These are phyloP conservation scores for Actinostola sp. DNA, from an alignment of 92 coral and sea anemone genomes.

Conservation along the genomic window DNA sequence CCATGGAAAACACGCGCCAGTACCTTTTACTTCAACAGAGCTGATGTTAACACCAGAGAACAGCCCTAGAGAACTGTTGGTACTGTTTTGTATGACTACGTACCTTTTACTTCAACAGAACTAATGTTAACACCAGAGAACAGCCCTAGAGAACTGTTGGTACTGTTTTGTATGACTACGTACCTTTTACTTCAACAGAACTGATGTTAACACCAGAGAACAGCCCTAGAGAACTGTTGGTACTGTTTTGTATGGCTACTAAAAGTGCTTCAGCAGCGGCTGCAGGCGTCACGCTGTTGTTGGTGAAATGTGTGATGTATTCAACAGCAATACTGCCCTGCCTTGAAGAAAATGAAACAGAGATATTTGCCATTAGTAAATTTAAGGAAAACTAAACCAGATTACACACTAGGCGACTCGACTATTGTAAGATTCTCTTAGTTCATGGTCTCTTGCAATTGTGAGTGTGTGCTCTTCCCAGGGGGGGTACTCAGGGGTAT, in stretches of 20 bases:
- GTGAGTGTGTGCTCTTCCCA: too few species aligned
- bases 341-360: conserved; percentile 14
- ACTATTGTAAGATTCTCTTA: too few species aligned
- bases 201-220: conserved; percentile 7
- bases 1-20: not conserved
- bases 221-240: not conserved
- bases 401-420: not conserved
- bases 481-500: too few species aligned
- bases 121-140: not conserved
- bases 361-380: not conserved
- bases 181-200: conserved; percentile 15
- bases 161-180: not conserved
- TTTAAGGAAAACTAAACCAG: not conserved
- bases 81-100: not conserved
- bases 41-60: not conserved
- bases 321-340: conserved; percentile 54
- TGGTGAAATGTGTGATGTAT: conserved; percentile 22
- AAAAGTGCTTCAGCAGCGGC: not conserved
- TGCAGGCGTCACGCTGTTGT: not conserved
- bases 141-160: not conserved
- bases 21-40: not conserved
- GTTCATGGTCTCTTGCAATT: too few species aligned
- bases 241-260: not conserved
- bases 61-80: not conserved
- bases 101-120: conserved; percentile 5